Evolutionary conservation across 2,113 vertebrate species (phyloP).

Genomic region (Zosterops lateralis): DNA sequence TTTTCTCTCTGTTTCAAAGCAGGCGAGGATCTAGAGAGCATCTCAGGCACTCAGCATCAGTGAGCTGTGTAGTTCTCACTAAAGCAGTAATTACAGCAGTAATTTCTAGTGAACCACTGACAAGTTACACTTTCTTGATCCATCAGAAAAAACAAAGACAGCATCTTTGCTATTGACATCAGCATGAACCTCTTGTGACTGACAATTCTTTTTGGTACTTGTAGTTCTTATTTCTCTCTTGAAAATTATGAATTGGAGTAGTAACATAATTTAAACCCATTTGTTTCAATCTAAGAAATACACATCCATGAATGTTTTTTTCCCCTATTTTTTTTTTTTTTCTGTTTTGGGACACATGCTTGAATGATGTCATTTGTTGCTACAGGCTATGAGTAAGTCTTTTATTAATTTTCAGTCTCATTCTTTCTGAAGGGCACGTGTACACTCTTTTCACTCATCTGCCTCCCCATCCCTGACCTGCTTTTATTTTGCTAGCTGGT

Average conservation of each 20-base stretch:
- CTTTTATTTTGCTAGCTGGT: conserved; percentile 44
- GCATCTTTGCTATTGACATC: not conserved
- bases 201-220: not conserved
- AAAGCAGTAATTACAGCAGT: not conserved
- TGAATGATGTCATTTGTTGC: conserved; percentile 9
- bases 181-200: not conserved
- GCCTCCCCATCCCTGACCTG: not conserved
- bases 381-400: not conserved
- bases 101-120: not conserved
- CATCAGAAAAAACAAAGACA: not conserved
- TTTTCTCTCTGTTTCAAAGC: not conserved
- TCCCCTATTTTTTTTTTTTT: not conserved
- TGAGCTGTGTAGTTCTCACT: not conserved
- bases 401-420: conserved; percentile 15
- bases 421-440: conserved; percentile 6
- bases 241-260: not conserved
- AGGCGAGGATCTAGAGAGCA: not conserved
- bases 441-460: not conserved
- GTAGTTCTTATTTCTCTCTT: not conserved
- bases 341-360: not conserved
- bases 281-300: not conserved
- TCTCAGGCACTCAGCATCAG: not conserved
- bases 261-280: not conserved
- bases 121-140: not conserved
- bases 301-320: not conserved